phyloP scores from a whole-genome alignment of 2,113 vertebrate species.

The Dolichallabes microphthalmus region DNA sequence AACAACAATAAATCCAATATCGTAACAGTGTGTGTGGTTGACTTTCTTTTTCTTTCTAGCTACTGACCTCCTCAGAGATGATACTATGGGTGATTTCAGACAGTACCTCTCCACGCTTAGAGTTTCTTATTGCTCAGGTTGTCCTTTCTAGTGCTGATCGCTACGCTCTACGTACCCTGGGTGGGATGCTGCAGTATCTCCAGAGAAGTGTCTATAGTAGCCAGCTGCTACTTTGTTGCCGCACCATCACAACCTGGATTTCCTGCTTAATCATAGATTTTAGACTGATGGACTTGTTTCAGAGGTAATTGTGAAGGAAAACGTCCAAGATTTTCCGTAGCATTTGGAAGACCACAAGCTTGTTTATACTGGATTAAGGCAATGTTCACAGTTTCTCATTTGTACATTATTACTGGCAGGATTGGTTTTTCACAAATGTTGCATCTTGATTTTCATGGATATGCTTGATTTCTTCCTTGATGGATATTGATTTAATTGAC shows the following conservation, averaged over 20 bases:
- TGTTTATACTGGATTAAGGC: background rate
- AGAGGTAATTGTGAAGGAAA: background rate
- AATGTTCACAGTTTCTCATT: background rate
- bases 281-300: background rate
- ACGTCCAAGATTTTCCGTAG: background rate
- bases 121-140: background rate
- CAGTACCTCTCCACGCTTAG: background rate
- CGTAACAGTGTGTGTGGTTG: background rate
- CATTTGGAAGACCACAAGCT: background rate
- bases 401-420: background rate
- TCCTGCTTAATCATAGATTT: background rate
- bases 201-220: background rate
- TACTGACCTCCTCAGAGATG: background rate
- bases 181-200: background rate
- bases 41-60: background rate
- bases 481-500: background rate
- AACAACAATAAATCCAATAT: no score
- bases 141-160: background rate
- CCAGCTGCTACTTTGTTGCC: background rate
- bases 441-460: background rate
- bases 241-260: background rate
- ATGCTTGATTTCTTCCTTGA: constrained; percentile 2
- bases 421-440: background rate
- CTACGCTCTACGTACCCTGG: background rate
- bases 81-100: background rate